phyloP scores from a whole-genome alignment of 2,797 vertebrate genomes.

The Hemitrygon akajei region DNA sequence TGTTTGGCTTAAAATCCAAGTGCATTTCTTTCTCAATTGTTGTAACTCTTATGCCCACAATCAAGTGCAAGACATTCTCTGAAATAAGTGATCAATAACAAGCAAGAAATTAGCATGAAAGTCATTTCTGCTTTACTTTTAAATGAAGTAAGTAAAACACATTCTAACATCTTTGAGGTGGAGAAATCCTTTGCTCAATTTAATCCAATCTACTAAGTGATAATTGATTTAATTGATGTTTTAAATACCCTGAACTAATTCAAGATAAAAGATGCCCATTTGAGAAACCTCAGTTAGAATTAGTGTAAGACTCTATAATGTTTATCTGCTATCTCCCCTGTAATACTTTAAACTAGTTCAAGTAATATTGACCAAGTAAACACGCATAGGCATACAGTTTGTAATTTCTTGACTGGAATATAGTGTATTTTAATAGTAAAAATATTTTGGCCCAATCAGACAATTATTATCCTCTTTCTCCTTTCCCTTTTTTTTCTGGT shows the following conservation, averaged over 20 bases:
- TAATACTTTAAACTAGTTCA: background rate
- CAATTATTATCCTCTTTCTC: background rate
- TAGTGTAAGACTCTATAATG: background rate
- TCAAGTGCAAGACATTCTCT: background rate
- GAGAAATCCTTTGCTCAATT: background rate
- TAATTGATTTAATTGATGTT: conserved; percentile 27
- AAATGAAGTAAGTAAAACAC: background rate
- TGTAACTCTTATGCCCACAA: background rate
- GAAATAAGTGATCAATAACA: background rate
- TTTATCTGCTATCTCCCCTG: background rate
- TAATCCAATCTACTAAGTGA: conserved; percentile 12
- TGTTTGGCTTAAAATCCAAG: background rate
- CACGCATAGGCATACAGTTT: background rate
- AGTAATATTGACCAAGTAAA: background rate
- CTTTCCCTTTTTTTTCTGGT: background rate
- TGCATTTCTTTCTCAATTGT: background rate
- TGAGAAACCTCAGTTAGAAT: background rate
- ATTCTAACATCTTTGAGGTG: background rate
- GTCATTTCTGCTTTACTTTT: background rate
- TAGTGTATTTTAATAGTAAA: background rate
- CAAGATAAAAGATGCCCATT: background rate
- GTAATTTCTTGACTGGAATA: background rate
- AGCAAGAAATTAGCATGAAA: background rate
- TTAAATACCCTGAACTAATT: background rate
- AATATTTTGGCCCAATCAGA: background rate